phyloP scores from a whole-genome alignment of 1,140 invertebrate genomes.

The Pemphigus obesinymphae region DNA sequence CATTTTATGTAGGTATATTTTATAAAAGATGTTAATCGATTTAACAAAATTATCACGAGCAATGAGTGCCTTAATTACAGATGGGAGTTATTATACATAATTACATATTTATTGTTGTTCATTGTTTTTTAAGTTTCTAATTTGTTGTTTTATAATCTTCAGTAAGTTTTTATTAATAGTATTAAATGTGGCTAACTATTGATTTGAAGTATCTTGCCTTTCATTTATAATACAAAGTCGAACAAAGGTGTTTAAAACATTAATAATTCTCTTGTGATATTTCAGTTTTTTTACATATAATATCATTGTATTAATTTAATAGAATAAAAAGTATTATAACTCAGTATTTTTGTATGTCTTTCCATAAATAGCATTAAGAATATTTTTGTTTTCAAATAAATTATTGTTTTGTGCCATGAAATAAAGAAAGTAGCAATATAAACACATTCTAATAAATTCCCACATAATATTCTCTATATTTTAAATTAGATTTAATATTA shows the following conservation, averaged over 20 bases:
- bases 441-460: not conserved
- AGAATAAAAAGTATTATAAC: too few species aligned
- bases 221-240: not conserved
- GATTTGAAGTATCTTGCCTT: not conserved
- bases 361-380: not conserved
- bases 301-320: too few species aligned
- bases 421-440: not conserved
- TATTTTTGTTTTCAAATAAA: not conserved
- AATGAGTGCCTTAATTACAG: conserved; percentile 2
- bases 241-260: not conserved
- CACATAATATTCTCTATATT: not conserved
- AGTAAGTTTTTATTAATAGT: not conserved
- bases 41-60: not conserved
- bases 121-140: not conserved
- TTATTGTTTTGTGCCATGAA: not conserved
- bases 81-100: too few species aligned
- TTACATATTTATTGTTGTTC: not conserved
- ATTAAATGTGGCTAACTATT: not conserved
- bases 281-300: too few species aligned
- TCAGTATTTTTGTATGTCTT: too few species aligned
- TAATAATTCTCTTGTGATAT: too few species aligned
- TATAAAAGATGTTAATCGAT: not conserved
- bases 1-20: not conserved
- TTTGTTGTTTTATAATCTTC: too few species aligned
- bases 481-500: not conserved